Evolutionary conservation across 2,888 invertebrate species (phyloP).

Genomic region (Chalcis sispes): DNA sequence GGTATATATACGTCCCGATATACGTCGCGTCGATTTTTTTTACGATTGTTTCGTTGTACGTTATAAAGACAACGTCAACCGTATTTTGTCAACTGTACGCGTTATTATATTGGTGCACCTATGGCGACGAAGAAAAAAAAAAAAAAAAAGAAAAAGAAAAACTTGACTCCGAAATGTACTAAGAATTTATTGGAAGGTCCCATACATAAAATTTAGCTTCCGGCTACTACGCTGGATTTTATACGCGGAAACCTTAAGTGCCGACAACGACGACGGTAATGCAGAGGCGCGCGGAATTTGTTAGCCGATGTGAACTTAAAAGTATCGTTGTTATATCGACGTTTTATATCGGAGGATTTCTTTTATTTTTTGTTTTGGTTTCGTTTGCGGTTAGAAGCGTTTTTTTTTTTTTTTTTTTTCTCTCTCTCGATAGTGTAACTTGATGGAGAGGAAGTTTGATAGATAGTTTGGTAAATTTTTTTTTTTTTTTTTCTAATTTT

Average conservation of each 20-base stretch:
- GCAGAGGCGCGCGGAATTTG: slow-evolving; percentile 28
- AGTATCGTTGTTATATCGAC: too few species aligned
- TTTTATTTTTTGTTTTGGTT: too few species aligned
- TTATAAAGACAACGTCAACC: too few species aligned
- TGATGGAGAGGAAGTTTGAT: too few species aligned
- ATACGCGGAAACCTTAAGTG: slow-evolving; percentile 16
- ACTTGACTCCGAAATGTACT: background rate
- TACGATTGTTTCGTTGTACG: background rate
- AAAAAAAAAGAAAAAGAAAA: background rate
- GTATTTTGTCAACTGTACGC: background rate
- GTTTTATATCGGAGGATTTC: too few species aligned
- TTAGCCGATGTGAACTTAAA: too few species aligned
- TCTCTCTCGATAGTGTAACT: too few species aligned
- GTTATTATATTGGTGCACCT: slow-evolving; percentile 2
- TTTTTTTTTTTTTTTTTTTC: too few species aligned
- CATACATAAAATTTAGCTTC: slow-evolving; percentile 37
- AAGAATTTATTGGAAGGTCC: too few species aligned
- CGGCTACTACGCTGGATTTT: slow-evolving; percentile 17
- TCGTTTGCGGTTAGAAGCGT: too few species aligned
- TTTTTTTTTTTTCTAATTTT: too few species aligned
- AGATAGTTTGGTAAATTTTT: background rate
- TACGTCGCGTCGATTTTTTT: slow-evolving; percentile 25
- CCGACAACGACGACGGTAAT: too few species aligned
- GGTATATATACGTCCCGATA: slow-evolving; percentile 23
- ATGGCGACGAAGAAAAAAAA: background rate